Evolutionary conservation across 2,113 vertebrate species (phyloP).

Genomic region (Dipodomys stephensi): DNA sequence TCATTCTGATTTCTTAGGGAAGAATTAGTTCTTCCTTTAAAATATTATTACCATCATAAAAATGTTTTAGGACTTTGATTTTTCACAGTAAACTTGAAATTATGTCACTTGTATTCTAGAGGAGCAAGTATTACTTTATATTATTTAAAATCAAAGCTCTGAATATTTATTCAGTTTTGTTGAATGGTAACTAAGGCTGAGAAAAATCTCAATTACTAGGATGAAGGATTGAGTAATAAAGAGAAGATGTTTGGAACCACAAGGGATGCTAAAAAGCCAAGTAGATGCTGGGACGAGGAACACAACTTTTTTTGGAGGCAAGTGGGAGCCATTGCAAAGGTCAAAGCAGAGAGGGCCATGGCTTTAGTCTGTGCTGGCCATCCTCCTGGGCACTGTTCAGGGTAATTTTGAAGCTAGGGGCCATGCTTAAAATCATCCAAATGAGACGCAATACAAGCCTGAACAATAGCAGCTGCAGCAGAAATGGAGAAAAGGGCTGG

Average conservation of each 20-base stretch:
- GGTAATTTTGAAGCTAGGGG: background rate
- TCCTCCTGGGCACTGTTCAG: background rate
- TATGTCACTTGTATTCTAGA: background rate
- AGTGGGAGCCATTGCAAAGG: background rate
- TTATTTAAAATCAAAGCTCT: background rate
- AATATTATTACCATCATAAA: background rate
- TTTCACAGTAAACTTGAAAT: conserved; percentile 6
- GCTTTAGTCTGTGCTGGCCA: background rate
- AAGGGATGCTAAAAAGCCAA: background rate
- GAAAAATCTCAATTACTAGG: background rate
- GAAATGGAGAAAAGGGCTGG: background rate
- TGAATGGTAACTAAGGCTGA: background rate
- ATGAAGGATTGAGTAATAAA: background rate
- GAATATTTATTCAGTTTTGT: background rate
- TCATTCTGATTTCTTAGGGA: background rate
- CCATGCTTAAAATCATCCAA: background rate
- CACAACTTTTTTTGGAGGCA: background rate
- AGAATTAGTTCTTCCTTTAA: background rate
- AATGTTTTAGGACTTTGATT: background rate
- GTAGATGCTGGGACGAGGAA: background rate
- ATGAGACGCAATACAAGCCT: background rate
- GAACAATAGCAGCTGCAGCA: background rate
- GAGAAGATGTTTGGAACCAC: background rate
- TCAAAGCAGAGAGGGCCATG: background rate
- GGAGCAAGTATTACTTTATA: background rate